Percentiles rank a stretch among this genome's conserved stretches.
These are phyloP conservation scores for Rhegmatorhina hoffmannsi DNA, from an alignment of 2,113 vertebrate species.

Conservation along the genomic window DNA sequence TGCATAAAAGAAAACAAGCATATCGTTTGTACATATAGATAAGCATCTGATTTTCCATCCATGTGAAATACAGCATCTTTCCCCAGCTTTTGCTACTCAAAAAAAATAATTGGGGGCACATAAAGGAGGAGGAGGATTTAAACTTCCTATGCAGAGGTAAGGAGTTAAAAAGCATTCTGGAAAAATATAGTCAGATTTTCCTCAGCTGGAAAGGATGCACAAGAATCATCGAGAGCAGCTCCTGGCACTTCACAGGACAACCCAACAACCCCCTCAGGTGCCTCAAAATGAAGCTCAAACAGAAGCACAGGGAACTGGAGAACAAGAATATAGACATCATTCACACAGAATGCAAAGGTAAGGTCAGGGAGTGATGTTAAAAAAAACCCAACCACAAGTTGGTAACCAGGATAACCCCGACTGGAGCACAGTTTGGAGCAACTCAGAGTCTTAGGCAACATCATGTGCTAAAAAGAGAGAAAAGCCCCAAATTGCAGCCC, in stretches of 20 bases:
- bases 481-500: neutral
- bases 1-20: neutral
- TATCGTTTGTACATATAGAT: neutral
- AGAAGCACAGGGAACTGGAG: neutral
- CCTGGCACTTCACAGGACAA: neutral
- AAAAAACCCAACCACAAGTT: accelerated
- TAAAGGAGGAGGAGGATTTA: neutral
- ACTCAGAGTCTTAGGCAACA: neutral
- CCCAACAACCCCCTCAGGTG: neutral
- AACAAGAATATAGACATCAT: neutral
- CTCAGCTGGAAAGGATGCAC: neutral
- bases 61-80: neutral
- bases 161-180: neutral
- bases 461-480: neutral
- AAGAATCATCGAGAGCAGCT: neutral
- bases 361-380: neutral
- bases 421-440: neutral
- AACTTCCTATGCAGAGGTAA: neutral
- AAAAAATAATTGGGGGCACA: neutral
- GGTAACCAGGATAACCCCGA: neutral
- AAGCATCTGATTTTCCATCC: neutral
- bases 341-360: neutral
- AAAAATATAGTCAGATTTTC: neutral
- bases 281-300: neutral
- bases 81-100: neutral